Conservation (phyloP, 1,140 invertebrate genomes). For the Parapsyche elsis region DNA sequence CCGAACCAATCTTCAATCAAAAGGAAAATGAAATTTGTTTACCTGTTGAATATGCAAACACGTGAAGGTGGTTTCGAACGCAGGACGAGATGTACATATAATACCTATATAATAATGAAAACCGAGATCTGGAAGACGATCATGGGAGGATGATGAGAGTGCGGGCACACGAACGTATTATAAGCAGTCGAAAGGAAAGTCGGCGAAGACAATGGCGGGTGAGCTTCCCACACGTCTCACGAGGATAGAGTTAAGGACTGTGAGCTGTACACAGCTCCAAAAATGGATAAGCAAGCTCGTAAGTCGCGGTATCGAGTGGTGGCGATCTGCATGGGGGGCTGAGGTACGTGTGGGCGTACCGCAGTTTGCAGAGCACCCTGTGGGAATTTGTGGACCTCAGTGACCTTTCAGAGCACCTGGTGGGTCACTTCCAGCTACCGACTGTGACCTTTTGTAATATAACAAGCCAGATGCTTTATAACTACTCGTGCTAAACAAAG, state of each 20-base stretch:
- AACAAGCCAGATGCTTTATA: no score
- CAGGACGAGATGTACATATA: no score
- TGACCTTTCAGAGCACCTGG: not conserved
- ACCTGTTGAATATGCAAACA: no score
- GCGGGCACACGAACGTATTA: not conserved
- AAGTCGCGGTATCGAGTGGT: conserved; percentile 3
- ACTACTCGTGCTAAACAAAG: no score
- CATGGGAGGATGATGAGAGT: no score
- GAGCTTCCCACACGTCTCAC: not conserved
- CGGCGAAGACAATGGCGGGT: not conserved
- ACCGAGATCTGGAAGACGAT: no score
- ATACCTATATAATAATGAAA: no score
- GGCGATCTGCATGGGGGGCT: not conserved
- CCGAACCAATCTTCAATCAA: no score
- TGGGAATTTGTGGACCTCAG: conserved; percentile 8
- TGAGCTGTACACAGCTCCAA: not conserved
- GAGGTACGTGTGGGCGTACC: not conserved
- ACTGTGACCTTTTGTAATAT: no score
- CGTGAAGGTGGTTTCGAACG: no score
- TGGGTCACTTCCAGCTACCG: no score
- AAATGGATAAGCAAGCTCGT: conserved; percentile 18
- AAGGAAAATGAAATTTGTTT: no score
- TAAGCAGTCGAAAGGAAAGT: not conserved
- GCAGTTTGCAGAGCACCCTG: not conserved
- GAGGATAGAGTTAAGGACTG: not conserved